Conservation (phyloP, 1,140 invertebrate species). For the Melanaphis sacchari region DNA sequence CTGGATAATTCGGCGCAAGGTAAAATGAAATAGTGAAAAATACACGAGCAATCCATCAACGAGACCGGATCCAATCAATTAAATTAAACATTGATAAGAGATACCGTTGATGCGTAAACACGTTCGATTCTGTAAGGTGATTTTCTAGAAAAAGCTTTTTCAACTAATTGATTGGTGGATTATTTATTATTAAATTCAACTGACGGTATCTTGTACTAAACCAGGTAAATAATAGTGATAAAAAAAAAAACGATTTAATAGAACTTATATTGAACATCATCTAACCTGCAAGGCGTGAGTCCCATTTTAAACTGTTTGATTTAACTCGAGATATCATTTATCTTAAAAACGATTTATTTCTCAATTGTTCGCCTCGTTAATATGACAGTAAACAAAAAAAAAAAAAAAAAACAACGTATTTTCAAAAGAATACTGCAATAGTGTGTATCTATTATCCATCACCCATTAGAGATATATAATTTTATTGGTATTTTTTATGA, state of each 20-base stretch:
- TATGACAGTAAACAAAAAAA: too few relatives aligned
- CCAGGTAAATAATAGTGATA: background rate
- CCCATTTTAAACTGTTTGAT: background rate
- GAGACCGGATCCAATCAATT: constrained; percentile 37
- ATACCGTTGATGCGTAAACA: constrained; percentile 47
- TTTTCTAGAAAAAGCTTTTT: constrained; percentile 38
- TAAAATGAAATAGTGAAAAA: constrained; percentile 31
- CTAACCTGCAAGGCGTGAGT: background rate
- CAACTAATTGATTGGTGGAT: constrained; percentile 41
- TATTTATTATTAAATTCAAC: constrained; percentile 40
- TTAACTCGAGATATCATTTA: constrained; percentile 3
- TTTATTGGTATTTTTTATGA: background rate
- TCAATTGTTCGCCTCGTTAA: background rate
- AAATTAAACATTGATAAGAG: constrained; percentile 52
- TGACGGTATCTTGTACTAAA: background rate
- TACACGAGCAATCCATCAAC: constrained; percentile 38
- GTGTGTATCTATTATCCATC: background rate
- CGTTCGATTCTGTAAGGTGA: constrained; percentile 22
- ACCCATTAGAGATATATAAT: background rate
- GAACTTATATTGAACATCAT: background rate
- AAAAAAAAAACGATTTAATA: background rate
- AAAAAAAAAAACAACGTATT: background rate
- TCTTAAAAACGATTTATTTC: background rate
- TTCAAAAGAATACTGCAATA: background rate
- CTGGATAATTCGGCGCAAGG: constrained; percentile 40